phyloP scores from a whole-genome alignment of 1,140 invertebrate species.

The Bombus turneri region DNA sequence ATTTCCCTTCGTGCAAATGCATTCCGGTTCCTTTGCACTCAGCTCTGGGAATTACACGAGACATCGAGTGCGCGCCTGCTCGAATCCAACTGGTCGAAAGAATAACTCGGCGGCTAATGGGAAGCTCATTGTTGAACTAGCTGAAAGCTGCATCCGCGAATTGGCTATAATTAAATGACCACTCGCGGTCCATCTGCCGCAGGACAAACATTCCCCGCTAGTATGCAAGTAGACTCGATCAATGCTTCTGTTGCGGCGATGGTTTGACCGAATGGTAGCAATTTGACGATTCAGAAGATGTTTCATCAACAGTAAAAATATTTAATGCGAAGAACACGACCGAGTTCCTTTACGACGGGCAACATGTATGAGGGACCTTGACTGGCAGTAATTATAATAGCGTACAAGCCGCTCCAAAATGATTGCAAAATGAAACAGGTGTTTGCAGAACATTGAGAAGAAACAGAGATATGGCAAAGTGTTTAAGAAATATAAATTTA shows the following conservation, averaged over 20 bases:
- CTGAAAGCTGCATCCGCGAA: not conserved
- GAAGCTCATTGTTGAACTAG: not conserved
- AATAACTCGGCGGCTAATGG: not conserved
- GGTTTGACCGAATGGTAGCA: not conserved
- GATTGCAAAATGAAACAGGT: no score
- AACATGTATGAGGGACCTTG: no score
- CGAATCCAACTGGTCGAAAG: not conserved
- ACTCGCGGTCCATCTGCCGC: not conserved
- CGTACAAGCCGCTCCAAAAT: no score
- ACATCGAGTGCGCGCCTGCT: not conserved
- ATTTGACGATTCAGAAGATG: not conserved
- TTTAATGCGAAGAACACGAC: no score
- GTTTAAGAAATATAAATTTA: no score
- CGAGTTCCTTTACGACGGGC: not conserved
- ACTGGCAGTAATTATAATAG: no score
- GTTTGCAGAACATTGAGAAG: no score
- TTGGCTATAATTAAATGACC: slow-evolving; percentile 30
- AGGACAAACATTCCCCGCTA: not conserved
- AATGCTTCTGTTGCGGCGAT: not conserved
- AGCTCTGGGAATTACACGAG: not conserved
- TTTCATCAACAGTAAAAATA: no score
- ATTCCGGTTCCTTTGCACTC: not conserved
- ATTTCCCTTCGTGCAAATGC: not conserved
- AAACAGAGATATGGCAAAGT: no score
- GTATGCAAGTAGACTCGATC: slow-evolving; percentile 4